phyloP scores from a whole-genome alignment of 2,888 invertebrate genomes.

The Chirona hameri region DNA sequence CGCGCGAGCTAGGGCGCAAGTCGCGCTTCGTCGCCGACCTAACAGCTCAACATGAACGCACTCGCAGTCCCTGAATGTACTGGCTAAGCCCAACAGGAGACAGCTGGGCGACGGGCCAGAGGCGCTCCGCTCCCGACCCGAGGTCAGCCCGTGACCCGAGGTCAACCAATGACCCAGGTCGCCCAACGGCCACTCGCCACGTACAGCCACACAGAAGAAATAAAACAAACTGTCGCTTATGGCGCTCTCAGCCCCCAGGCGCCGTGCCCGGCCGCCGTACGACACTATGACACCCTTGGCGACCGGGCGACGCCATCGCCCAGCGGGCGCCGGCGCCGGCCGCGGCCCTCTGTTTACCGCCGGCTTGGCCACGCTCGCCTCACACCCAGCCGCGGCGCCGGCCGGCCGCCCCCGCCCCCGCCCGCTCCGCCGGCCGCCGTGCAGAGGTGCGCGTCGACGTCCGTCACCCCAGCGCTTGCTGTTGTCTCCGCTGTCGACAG shows the following conservation, averaged over 20 bases:
- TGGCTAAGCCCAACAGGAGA: slow-evolving; percentile 13
- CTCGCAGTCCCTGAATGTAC: slow-evolving; percentile 24
- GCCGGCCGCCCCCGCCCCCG: neutral
- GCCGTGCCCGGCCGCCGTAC: neutral
- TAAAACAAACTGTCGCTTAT: neutral
- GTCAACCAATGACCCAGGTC: too few species aligned
- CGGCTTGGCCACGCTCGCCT: too few species aligned
- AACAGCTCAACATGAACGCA: slow-evolving; percentile 22
- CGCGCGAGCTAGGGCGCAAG: neutral
- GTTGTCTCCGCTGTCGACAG: slow-evolving; percentile 12
- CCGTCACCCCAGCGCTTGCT: neutral
- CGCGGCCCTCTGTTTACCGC: neutral
- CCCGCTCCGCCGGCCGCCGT: neutral
- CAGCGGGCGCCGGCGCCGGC: neutral
- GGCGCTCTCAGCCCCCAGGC: neutral
- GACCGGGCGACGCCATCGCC: neutral
- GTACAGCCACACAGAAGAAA: neutral
- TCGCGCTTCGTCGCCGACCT: neutral
- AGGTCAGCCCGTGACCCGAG: neutral
- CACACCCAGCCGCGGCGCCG: neutral
- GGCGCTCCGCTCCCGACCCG: neutral
- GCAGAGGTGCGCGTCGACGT: neutral
- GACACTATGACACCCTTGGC: neutral
- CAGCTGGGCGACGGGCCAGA: neutral
- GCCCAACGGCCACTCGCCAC: neutral